A percentile compares a stretch with the other conserved stretches of the same genome.
phyloP scores from a whole-genome alignment of 2,113 vertebrate species.

The Leptobrachium ailaonicum region DNA sequence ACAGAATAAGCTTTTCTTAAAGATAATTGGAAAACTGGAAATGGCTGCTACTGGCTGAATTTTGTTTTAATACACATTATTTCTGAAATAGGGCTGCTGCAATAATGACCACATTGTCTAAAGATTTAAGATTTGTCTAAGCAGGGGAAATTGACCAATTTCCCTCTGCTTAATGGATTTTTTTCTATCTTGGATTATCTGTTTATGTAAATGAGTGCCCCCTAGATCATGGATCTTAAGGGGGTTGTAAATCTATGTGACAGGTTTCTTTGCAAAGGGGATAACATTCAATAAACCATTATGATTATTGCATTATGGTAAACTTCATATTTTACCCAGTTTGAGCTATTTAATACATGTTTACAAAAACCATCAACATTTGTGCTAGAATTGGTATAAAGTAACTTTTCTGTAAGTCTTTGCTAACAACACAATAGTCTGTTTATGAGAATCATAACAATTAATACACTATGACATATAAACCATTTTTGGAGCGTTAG shows the following conservation, averaged over 20 bases:
- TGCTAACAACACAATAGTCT: too few relatives aligned
- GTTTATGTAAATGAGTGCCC: constrained; percentile 99
- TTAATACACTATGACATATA: too few relatives aligned
- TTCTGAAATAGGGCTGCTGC: constrained; percentile 96
- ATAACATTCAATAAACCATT: too few relatives aligned
- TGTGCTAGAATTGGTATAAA: too few relatives aligned
- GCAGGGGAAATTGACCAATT: constrained; percentile 99
- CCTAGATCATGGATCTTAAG: constrained; percentile 84
- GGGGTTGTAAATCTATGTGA: constrained; percentile 91
- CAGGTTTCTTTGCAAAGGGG: constrained; percentile 50
- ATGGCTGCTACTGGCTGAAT: constrained; percentile 92
- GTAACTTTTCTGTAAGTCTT: too few relatives aligned
- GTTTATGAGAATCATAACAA: too few relatives aligned
- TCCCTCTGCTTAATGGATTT: constrained; percentile 99
- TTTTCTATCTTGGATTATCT: constrained; percentile 98
- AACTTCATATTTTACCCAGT: too few relatives aligned
- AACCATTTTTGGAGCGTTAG: too few relatives aligned
- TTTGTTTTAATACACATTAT: constrained; percentile 90
- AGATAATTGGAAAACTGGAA: constrained; percentile 99
- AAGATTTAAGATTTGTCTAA: constrained; percentile 99
- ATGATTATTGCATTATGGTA: constrained; percentile 68
- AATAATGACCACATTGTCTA: constrained; percentile 99
- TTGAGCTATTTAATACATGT: too few relatives aligned
- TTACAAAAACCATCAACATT: too few relatives aligned
- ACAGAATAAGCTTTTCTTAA: constrained; percentile 99